Evolutionary conservation across 1,140 invertebrate species (phyloP).

Genomic region (Heliconius congener): DNA sequence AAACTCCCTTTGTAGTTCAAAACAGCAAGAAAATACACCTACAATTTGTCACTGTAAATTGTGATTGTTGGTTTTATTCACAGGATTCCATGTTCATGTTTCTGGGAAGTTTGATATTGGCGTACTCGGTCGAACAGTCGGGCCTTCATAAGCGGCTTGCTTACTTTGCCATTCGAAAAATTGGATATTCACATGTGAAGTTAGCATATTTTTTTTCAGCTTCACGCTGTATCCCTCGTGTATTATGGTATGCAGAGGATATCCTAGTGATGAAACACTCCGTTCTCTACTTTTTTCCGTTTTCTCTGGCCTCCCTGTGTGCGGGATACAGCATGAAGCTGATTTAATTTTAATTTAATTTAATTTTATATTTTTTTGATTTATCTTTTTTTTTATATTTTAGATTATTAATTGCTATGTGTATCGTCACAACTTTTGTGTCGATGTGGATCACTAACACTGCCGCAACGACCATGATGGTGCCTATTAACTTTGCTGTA

Average conservation of each 20-base stretch:
- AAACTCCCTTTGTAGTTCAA: too few species aligned
- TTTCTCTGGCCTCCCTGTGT: too few species aligned
- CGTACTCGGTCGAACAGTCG: constrained; percentile 84
- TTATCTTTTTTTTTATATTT: constrained; percentile 21
- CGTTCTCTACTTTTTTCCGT: too few species aligned
- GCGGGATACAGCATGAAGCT: too few species aligned
- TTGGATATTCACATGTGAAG: constrained; percentile 80
- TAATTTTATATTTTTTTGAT: neutral
- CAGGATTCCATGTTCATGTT: constrained; percentile 78
- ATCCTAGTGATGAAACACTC: too few species aligned
- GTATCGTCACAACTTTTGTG: constrained; percentile 87
- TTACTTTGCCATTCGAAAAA: constrained; percentile 79
- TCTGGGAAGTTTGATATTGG: constrained; percentile 82
- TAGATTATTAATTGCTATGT: constrained; percentile 86
- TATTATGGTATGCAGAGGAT: too few species aligned
- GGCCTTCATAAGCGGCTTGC: constrained; percentile 85
- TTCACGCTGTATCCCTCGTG: too few species aligned
- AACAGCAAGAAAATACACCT: neutral
- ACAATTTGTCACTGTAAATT: too few species aligned
- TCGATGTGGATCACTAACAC: constrained; percentile 93
- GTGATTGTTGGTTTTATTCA: too few species aligned
- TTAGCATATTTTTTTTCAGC: constrained; percentile 26
- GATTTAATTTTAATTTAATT: too few species aligned
- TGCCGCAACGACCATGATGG: constrained; percentile 91
- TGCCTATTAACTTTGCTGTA: constrained; percentile 89